Evolutionary conservation across 2,888 invertebrate species (phyloP).

Genomic region (Drosophila tanythrix): DNA sequence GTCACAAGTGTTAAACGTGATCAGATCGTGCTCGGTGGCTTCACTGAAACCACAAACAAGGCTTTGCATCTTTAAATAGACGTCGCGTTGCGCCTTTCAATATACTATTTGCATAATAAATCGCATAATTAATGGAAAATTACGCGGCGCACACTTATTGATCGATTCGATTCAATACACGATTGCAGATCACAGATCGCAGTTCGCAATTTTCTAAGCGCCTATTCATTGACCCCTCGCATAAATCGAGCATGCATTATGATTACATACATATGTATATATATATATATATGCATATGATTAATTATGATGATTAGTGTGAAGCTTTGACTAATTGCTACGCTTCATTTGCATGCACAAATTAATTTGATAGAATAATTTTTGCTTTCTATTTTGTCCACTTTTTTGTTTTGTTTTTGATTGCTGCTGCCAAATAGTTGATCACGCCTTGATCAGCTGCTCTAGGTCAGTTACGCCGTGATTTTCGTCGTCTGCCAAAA

Average conservation of each 20-base stretch:
- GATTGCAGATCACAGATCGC: conserved; percentile 18
- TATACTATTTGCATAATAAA: conserved; percentile 71
- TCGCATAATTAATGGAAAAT: conserved; percentile 80
- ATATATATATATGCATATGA: not conserved
- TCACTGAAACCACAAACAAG: conserved; percentile 50
- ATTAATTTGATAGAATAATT: not conserved
- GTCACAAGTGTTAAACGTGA: conserved; percentile 63
- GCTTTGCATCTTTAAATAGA: conserved; percentile 61
- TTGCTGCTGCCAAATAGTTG: conserved; percentile 53
- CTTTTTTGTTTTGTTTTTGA: conserved; percentile 6
- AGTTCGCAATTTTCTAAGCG: conserved; percentile 33
- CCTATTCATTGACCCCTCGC: conserved; percentile 57
- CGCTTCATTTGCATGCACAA: conserved; percentile 4
- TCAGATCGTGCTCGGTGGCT: conserved; percentile 53
- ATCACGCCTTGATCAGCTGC: conserved; percentile 80
- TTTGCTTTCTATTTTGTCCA: not conserved
- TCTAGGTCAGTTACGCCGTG: conserved; percentile 81
- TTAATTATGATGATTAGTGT: not conserved
- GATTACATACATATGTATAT: not conserved
- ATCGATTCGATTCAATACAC: conserved; percentile 21
- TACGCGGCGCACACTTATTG: conserved; percentile 46
- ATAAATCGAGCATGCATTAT: conserved; percentile 4
- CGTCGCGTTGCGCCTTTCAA: conserved; percentile 25
- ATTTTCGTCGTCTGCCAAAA: conserved; percentile 52
- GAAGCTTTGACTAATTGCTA: conserved; percentile 4